These are phyloP conservation scores for Nautilus pompilius DNA, from an alignment of 1,140 invertebrate species.

Conservation along the genomic window DNA sequence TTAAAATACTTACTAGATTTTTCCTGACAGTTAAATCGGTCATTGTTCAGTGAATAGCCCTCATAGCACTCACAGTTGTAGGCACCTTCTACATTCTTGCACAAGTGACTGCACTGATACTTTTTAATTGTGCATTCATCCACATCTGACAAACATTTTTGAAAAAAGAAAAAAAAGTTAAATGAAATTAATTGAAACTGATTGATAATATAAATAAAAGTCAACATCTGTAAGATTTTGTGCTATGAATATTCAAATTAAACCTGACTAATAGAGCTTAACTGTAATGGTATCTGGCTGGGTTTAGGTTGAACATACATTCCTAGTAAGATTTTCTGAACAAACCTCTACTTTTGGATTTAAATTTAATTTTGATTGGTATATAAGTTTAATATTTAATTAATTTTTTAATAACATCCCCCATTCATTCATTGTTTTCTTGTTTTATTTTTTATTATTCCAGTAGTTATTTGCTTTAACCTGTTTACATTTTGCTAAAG, in stretches of 20 bases:
- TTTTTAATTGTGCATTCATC: constrained; percentile 44
- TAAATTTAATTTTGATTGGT: too few relatives aligned
- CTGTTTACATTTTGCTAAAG: too few relatives aligned
- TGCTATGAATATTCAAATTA: not conserved
- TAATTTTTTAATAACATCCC: too few relatives aligned
- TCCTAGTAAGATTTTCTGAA: not conserved
- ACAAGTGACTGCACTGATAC: constrained; percentile 44
- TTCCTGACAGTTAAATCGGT: constrained; percentile 18
- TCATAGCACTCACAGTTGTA: constrained; percentile 26
- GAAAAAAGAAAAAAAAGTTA: not conserved
- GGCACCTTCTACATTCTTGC: constrained; percentile 21
- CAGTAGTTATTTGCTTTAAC: too few relatives aligned
- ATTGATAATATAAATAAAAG: not conserved
- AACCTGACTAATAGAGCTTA: not conserved
- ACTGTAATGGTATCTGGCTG: not conserved
- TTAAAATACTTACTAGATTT: not conserved
- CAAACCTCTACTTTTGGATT: too few relatives aligned
- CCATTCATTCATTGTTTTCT: too few relatives aligned
- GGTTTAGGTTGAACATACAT: not conserved
- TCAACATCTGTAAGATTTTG: not conserved
- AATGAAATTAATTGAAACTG: not conserved
- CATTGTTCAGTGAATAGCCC: constrained; percentile 22
- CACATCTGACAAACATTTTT: constrained; percentile 31
- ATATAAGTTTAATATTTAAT: too few relatives aligned
- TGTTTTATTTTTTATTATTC: too few relatives aligned